These are phyloP conservation scores for Drosophila meridionalis DNA, from an alignment of 2,888 invertebrate genomes.

Conservation along the genomic window DNA sequence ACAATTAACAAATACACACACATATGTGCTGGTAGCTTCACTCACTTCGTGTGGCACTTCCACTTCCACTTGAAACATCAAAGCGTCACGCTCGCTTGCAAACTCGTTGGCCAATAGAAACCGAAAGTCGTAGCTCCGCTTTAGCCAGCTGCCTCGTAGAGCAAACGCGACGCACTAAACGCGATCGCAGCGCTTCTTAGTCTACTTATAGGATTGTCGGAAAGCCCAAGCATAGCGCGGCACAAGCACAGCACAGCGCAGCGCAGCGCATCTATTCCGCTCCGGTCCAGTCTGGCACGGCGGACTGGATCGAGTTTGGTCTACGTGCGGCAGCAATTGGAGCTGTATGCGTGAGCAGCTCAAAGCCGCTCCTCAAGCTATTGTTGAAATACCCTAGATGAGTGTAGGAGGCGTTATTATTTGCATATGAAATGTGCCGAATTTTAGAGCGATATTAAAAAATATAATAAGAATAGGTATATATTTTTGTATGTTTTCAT, in stretches of 20 bases:
- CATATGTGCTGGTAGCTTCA: slow-evolving; percentile 12
- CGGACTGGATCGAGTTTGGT: slow-evolving; percentile 2
- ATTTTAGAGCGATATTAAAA: neutral
- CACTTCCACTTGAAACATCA: slow-evolving; percentile 34
- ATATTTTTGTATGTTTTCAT: neutral
- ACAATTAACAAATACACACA: neutral
- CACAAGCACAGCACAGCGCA: neutral
- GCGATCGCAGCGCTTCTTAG: slow-evolving; percentile 68
- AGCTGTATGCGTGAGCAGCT: slow-evolving; percentile 8
- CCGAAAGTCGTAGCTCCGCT: slow-evolving; percentile 40
- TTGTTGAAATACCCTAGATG: slow-evolving; percentile 4
- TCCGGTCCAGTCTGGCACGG: slow-evolving; percentile 13
- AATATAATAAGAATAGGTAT: too few relatives aligned
- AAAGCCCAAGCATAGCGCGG: neutral
- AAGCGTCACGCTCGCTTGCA: slow-evolving; percentile 58
- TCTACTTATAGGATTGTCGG: slow-evolving; percentile 74
- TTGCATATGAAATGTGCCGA: neutral
- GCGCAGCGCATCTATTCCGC: slow-evolving; percentile 5
- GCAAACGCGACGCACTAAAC: slow-evolving; percentile 77
- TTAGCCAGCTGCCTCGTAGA: slow-evolving; percentile 52
- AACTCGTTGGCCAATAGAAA: slow-evolving; percentile 51
- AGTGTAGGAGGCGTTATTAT: accelerated
- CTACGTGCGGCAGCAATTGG: slow-evolving; percentile 20
- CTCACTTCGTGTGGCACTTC: slow-evolving; percentile 36
- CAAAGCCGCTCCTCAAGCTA: slow-evolving; percentile 5